Evolutionary conservation across 2,797 vertebrate genomes (phyloP).

Genomic region (Siniperca obscura): DNA sequence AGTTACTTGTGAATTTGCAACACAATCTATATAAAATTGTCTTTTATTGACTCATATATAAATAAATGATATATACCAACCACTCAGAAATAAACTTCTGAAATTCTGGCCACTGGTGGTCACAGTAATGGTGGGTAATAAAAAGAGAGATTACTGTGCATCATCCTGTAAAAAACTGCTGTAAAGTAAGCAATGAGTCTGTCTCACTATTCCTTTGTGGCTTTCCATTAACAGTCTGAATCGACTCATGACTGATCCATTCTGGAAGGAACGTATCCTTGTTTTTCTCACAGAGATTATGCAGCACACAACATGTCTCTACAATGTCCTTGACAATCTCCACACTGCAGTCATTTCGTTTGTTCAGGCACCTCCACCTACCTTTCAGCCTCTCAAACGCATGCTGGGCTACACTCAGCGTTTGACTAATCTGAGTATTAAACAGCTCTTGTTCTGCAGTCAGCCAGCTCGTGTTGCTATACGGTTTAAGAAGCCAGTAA

Average conservation of each 20-base stretch:
- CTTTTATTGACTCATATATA: background rate
- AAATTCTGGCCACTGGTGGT: background rate
- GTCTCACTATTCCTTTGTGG: background rate
- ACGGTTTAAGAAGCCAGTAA: background rate
- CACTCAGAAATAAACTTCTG: background rate
- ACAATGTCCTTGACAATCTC: conserved; percentile 32
- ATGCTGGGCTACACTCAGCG: background rate
- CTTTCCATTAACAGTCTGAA: background rate
- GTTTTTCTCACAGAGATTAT: conserved; percentile 35
- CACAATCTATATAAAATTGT: background rate
- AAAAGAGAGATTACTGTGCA: background rate
- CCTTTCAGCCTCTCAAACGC: conserved; percentile 9
- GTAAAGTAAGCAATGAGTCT: background rate
- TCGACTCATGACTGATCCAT: background rate
- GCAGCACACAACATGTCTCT: conserved; percentile 34
- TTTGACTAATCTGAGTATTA: background rate
- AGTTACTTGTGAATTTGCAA: background rate
- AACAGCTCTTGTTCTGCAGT: background rate
- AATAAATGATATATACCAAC: background rate
- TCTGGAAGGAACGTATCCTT: conserved; percentile 8
- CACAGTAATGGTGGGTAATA: background rate
- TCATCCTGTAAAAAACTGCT: conserved; percentile 2
- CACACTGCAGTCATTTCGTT: conserved; percentile 24
- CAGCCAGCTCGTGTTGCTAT: background rate
- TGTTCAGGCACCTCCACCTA: conserved; percentile 27